Conservation (phyloP, 2,797 vertebrate genomes). For the Oreortyx pictus region DNA sequence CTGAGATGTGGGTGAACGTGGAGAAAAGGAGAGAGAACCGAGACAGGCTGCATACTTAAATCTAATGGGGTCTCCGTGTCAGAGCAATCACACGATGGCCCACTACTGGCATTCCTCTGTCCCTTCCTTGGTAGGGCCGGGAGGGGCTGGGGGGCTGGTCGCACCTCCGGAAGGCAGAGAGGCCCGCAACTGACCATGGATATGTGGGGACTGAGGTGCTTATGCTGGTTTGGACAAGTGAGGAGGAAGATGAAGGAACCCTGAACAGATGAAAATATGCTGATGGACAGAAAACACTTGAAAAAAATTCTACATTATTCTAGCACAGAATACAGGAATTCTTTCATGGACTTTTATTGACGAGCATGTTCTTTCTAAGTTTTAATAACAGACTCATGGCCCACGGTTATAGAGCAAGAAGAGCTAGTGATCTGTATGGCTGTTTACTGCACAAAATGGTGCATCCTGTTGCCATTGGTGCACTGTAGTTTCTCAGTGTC, state of each 20-base stretch:
- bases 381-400: neutral
- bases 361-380: neutral
- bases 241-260: neutral
- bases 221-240: neutral
- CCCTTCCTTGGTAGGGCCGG: neutral
- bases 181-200: neutral
- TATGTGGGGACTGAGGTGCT: neutral
- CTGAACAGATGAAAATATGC: neutral
- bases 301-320: neutral
- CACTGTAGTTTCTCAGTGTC: neutral
- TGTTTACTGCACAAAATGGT: neutral
- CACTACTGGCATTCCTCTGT: neutral
- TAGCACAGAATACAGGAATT: neutral
- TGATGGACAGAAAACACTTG: neutral
- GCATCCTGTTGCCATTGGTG: neutral
- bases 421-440: neutral
- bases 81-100: neutral
- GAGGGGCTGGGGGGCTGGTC: neutral
- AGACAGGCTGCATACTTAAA: neutral
- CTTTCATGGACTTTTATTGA: neutral
- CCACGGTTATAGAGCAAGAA: neutral
- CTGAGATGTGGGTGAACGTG: conserved; percentile 19
- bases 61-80: neutral
- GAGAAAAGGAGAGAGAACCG: neutral
- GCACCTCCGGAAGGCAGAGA: neutral